phyloP scores from a whole-genome alignment of 1,140 invertebrate genomes.

The Papilio polyxenes region DNA sequence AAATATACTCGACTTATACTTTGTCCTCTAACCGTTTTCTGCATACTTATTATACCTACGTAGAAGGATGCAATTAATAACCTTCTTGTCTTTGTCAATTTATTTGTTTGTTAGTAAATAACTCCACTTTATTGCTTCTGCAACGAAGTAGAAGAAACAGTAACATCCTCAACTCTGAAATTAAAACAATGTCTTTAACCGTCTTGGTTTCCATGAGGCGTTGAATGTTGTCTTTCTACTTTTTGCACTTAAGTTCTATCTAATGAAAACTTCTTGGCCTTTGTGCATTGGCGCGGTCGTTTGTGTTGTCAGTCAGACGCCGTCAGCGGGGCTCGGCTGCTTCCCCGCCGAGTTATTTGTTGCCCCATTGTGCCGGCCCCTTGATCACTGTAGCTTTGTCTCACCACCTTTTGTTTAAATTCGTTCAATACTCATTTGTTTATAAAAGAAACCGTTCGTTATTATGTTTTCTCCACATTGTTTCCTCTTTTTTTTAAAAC shows the following conservation, averaged over 20 bases:
- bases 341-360: slow-evolving; percentile 73
- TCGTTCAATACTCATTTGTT: slow-evolving; percentile 65
- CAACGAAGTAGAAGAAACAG: background rate
- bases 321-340: slow-evolving; percentile 57
- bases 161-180: background rate
- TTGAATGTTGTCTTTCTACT: slow-evolving; percentile 50
- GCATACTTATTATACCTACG: slow-evolving; percentile 4
- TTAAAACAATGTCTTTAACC: background rate
- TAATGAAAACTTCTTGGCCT: slow-evolving; percentile 67
- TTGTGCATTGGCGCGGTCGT: slow-evolving; percentile 57
- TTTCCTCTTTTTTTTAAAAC: slow-evolving; percentile 54
- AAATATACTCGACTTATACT: background rate
- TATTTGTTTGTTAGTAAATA: background rate
- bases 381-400: slow-evolving; percentile 72
- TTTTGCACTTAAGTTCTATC: slow-evolving; percentile 66
- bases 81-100: background rate
- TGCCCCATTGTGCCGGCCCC: slow-evolving; percentile 69
- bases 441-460: slow-evolving; percentile 36
- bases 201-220: slow-evolving; percentile 59
- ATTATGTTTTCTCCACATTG: slow-evolving; percentile 54
- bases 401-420: slow-evolving; percentile 70
- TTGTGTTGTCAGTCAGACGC: slow-evolving; percentile 75
- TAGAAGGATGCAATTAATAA: background rate
- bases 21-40: slow-evolving; percentile 18
- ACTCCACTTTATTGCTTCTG: background rate